These are phyloP conservation scores for Salvelinus fontinalis DNA, from an alignment of 2,113 vertebrate genomes.

Conservation along the genomic window DNA sequence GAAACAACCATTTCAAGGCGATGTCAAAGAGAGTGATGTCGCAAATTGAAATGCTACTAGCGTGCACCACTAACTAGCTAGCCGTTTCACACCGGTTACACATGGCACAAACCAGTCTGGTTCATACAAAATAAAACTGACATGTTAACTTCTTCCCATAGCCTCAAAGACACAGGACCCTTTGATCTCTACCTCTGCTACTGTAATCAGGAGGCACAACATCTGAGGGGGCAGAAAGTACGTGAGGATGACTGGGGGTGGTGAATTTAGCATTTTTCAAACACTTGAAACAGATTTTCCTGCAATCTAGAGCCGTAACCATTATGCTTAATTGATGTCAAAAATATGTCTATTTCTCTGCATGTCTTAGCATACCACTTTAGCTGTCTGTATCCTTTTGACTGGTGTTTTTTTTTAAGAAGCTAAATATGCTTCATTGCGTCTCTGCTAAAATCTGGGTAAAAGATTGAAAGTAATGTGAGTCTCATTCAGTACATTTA, in stretches of 20 bases:
- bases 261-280: no score
- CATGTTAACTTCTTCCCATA: conserved; percentile 47
- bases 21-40: no score
- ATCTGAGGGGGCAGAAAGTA: conserved; percentile 36
- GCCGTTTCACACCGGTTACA: background rate
- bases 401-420: no score
- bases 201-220: conserved; percentile 39
- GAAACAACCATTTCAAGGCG: no score
- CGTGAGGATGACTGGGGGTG: conserved; percentile 24
- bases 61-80: no score
- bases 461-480: no score
- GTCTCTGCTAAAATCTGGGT: no score
- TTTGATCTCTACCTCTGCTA: conserved; percentile 58
- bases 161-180: conserved; percentile 35
- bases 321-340: background rate
- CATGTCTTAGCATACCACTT: background rate
- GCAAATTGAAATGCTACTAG: no score
- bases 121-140: conserved; percentile 54
- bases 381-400: conserved; percentile 13
- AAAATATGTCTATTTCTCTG: conserved; percentile 19
- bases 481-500: no score
- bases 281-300: conserved; percentile 14
- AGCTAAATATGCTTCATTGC: no score
- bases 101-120: conserved; percentile 27
- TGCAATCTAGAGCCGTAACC: background rate